These are phyloP conservation scores for Probosciger aterrimus DNA, from an alignment of 2,113 vertebrate species.

Conservation along the genomic window DNA sequence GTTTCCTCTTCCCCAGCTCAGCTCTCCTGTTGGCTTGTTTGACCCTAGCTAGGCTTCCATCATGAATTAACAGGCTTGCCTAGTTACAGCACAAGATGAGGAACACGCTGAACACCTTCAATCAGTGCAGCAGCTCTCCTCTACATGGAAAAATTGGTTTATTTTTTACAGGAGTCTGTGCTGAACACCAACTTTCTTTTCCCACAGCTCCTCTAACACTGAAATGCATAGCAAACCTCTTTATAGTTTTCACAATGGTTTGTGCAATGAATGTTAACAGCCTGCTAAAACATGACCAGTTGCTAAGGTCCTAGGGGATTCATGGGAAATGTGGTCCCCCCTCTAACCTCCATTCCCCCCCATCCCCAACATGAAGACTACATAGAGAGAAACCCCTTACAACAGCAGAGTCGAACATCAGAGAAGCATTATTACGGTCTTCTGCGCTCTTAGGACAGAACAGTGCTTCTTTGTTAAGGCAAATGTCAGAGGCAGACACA, in stretches of 20 bases:
- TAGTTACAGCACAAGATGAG: neutral
- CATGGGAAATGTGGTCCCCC: neutral
- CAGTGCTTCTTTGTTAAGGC: neutral
- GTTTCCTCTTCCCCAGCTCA: neutral
- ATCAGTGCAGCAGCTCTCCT: neutral
- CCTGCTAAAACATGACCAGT: neutral
- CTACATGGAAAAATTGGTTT: neutral
- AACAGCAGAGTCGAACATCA: neutral
- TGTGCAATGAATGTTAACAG: neutral
- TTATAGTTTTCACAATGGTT: neutral
- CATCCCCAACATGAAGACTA: neutral
- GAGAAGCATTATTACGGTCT: neutral
- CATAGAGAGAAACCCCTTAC: neutral
- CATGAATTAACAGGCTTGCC: neutral
- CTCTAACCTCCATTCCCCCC: neutral
- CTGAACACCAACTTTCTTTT: neutral
- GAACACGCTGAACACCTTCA: neutral
- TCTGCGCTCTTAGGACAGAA: neutral
- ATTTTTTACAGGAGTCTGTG: neutral
- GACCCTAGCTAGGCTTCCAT: neutral
- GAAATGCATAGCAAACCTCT: neutral
- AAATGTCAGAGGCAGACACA: neutral
- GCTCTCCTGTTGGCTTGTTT: neutral
- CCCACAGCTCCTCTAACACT: neutral
- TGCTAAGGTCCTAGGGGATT: slow-evolving; percentile 1